Evolutionary conservation across 2,888 invertebrate species (phyloP).

Genomic region (Tuta absoluta): DNA sequence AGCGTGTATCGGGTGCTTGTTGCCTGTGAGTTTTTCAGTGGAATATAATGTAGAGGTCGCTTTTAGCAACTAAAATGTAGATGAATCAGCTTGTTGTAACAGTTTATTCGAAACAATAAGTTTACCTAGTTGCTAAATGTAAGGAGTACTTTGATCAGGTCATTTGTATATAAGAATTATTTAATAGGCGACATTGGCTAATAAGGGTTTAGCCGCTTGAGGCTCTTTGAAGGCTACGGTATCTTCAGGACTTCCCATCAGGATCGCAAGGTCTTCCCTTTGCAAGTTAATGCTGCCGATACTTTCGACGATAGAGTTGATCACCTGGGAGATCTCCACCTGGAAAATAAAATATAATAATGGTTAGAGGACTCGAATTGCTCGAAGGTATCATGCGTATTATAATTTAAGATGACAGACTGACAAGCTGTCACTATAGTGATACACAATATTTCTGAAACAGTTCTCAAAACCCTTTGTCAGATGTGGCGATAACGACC

Average conservation of each 20-base stretch:
- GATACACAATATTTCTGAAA: too few relatives aligned
- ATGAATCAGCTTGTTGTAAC: not conserved
- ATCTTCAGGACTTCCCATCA: not conserved
- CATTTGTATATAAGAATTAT: not conserved
- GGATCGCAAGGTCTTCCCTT: not conserved
- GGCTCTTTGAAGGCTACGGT: not conserved
- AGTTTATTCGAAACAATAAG: too few relatives aligned
- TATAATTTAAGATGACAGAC: too few relatives aligned
- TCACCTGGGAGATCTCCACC: not conserved
- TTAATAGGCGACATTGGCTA: not conserved
- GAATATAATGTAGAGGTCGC: not conserved
- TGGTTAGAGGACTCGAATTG: too few relatives aligned
- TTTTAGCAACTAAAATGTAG: too few relatives aligned
- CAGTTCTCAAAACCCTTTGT: too few relatives aligned
- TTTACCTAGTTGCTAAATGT: too few relatives aligned
- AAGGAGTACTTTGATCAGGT: not conserved
- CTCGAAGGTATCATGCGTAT: too few relatives aligned
- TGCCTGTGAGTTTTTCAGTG: not conserved
- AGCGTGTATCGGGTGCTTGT: not conserved
- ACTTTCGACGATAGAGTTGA: slow-evolving; percentile 2
- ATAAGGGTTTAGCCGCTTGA: not conserved
- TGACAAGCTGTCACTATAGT: too few relatives aligned
- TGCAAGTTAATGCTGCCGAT: slow-evolving; percentile 1
- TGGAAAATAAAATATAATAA: not conserved
- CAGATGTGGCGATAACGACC: too few relatives aligned